Evolutionary conservation across 2,113 vertebrate species (phyloP).

Genomic region (Osmerus eperlanus): DNA sequence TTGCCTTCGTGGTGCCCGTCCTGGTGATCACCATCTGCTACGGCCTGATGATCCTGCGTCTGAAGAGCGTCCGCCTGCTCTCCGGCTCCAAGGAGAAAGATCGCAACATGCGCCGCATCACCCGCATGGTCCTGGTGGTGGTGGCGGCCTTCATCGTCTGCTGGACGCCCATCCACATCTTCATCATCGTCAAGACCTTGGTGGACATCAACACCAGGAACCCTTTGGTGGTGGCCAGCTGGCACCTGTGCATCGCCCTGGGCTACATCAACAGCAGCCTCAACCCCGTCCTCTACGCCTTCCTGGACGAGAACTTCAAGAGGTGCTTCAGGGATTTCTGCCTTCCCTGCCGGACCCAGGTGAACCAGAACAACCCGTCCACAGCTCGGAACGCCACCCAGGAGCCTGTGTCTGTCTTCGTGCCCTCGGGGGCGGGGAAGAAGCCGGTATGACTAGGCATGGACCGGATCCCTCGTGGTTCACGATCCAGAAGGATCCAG

Average conservation of each 20-base stretch:
- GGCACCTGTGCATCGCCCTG: conserved; percentile 93
- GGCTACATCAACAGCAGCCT: conserved; percentile 98
- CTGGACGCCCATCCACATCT: conserved; percentile 96
- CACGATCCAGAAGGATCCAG: conserved; percentile 55
- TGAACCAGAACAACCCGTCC: conserved; percentile 72
- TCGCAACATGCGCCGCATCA: conserved; percentile 90
- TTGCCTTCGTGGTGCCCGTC: conserved; percentile 91
- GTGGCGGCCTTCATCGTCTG: conserved; percentile 95
- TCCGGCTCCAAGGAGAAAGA: conserved; percentile 95
- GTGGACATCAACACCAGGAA: conserved; percentile 86
- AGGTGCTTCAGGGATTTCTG: conserved; percentile 93
- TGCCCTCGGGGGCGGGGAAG: conserved; percentile 63
- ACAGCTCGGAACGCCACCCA: conserved; percentile 67
- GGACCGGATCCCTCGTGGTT: conserved; percentile 65
- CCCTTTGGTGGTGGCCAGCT: conserved; percentile 85
- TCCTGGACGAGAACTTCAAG: conserved; percentile 95
- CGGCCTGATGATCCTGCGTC: conserved; percentile 89
- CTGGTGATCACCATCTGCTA: conserved; percentile 94
- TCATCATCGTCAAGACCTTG: conserved; percentile 92
- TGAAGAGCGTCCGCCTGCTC: conserved; percentile 88
- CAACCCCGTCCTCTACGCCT: conserved; percentile 92
- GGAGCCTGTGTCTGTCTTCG: conserved; percentile 79
- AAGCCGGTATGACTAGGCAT: conserved; percentile 82
- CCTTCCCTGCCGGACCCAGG: conserved; percentile 68
- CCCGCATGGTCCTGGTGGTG: conserved; percentile 92